phyloP scores from a whole-genome alignment of 1,140 invertebrate genomes.

The Drosophila suzukii region DNA sequence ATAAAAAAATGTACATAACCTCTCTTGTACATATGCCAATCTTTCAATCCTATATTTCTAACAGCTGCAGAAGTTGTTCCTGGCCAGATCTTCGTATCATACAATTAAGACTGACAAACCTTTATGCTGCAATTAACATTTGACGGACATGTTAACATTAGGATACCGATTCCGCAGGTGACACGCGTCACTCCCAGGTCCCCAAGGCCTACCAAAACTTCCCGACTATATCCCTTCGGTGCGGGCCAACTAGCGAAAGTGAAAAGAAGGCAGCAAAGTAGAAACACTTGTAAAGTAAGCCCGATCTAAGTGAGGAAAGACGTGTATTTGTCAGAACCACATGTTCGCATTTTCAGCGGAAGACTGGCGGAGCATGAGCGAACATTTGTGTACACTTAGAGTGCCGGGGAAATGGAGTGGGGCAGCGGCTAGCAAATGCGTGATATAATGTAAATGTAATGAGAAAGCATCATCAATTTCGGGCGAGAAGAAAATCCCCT shows the following conservation, averaged over 20 bases:
- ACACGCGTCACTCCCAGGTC: slow-evolving; percentile 34
- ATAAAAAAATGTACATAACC: not conserved
- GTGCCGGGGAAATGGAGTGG: not conserved
- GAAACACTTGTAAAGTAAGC: slow-evolving; percentile 51
- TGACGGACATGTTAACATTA: slow-evolving; percentile 22
- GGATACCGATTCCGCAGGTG: slow-evolving; percentile 35
- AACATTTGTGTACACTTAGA: slow-evolving; percentile 44
- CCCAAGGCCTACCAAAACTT: slow-evolving; percentile 18
- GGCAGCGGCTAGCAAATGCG: slow-evolving; percentile 21
- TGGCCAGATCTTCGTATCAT: slow-evolving; percentile 1
- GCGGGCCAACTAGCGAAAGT: slow-evolving; percentile 11
- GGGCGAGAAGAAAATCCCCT: slow-evolving; percentile 61
- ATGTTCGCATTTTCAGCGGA: slow-evolving; percentile 48
- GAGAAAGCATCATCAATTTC: slow-evolving; percentile 78
- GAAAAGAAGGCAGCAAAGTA: slow-evolving; percentile 22
- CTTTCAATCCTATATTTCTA: not conserved
- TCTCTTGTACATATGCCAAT: not conserved
- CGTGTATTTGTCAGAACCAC: slow-evolving; percentile 52
- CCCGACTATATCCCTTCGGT: slow-evolving; percentile 26
- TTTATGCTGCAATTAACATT: slow-evolving; percentile 37
- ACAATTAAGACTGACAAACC: slow-evolving; percentile 34
- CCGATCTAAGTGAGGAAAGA: slow-evolving; percentile 35
- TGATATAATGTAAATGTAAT: slow-evolving; percentile 84
- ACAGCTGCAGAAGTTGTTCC: slow-evolving; percentile 10
- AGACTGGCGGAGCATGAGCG: slow-evolving; percentile 21